phyloP scores from a whole-genome alignment of 2,797 vertebrate genomes.

The Bovichtus diacanthus region DNA sequence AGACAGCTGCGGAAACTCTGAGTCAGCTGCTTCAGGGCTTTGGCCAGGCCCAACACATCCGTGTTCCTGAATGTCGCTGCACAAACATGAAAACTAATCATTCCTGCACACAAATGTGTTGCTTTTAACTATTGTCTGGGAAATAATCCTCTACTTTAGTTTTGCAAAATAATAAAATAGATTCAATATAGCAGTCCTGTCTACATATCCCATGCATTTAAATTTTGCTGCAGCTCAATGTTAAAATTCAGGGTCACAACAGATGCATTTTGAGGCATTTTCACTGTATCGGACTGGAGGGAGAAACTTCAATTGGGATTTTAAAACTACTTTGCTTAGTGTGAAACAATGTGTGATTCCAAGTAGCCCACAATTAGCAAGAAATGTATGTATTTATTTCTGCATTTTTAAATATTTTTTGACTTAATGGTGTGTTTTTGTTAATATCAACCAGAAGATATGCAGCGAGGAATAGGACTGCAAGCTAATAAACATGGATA shows the following conservation, averaged over 20 bases:
- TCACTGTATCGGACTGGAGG: not conserved
- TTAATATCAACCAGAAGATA: not conserved
- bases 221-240: not conserved
- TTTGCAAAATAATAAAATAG: not conserved
- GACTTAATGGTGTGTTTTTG: not conserved
- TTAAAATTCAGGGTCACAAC: not conserved
- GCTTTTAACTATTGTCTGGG: not conserved
- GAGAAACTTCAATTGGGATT: not conserved
- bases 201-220: not conserved
- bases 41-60: slow-evolving; percentile 59
- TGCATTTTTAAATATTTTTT: not conserved
- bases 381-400: not conserved
- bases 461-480: not conserved
- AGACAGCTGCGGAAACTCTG: slow-evolving; percentile 63
- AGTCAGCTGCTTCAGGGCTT: slow-evolving; percentile 70
- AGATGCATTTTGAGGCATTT: not conserved
- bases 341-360: not conserved
- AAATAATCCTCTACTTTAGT: not conserved
- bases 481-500: not conserved
- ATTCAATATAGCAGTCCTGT: not conserved
- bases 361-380: not conserved
- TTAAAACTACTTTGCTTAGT: not conserved
- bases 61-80: slow-evolving; percentile 62
- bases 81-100: not conserved
- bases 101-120: not conserved